Conservation (phyloP, 2,113 vertebrate species). For the Psilopogon haemacephalus region DNA sequence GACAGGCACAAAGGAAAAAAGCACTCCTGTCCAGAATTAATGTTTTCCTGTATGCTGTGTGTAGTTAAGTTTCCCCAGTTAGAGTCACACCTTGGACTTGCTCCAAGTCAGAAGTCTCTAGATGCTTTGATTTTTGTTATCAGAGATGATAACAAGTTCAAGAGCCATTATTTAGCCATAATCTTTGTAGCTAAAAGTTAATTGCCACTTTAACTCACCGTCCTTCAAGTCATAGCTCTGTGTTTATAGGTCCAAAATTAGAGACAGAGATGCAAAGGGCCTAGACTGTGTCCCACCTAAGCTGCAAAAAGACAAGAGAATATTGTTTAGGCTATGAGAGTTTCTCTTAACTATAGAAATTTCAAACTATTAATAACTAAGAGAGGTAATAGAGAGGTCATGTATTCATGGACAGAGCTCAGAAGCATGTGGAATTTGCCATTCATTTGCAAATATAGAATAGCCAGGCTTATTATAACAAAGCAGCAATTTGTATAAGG, state of each 20-base stretch:
- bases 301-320: neutral
- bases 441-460: neutral
- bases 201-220: neutral
- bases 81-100: no score
- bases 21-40: no score
- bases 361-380: neutral
- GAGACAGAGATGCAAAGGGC: neutral
- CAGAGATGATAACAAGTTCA: no score
- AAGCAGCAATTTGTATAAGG: neutral
- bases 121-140: no score
- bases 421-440: neutral
- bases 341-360: neutral
- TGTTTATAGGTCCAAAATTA: neutral
- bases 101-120: no score
- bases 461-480: neutral
- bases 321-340: neutral
- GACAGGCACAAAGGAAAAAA: no score
- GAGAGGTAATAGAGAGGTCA: neutral
- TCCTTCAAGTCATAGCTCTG: neutral
- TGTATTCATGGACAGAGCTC: neutral
- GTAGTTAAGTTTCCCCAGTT: no score
- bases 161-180: neutral
- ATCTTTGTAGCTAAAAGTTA: neutral
- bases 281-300: neutral
- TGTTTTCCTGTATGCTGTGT: no score